Base-by-base conservation (phyloP, 2,888 invertebrate genomes). In the Drosophila ezoana region DNA sequence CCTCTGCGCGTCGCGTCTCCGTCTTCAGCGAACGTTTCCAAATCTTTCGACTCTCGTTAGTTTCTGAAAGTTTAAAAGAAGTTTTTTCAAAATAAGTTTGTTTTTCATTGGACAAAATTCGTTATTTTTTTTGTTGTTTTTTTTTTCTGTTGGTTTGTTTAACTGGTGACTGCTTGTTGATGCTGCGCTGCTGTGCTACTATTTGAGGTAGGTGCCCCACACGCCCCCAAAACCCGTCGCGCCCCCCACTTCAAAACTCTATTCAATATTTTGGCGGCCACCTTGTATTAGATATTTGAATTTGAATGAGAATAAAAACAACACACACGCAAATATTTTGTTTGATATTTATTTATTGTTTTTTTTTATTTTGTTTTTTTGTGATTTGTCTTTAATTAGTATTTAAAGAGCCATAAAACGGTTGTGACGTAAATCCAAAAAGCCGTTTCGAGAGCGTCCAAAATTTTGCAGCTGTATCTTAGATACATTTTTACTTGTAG, bases 381-480 rank as follows among this genome's bases (percentile, higher is more conserved):
- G 43, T 40, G 47, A 61, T 74, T 69, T 78, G 57, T 41, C 48
- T 67, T 79, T 72, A 62, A 81, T 84, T 80, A 83, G 72, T 78
- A 86, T 86, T 84, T 86, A 88, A 84, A 83, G 73, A 81, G 60
- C 68, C 65, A 83, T 88, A 72, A 84, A 84, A 88, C 53, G 76
- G 58, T 76, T 62, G 89, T 84, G 89, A 84, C 84, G 84, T 88
- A 82, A 86, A 84, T 88, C 66, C 58, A 62, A 57, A 66, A 28
- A 28, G 28, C 8, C 28, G 28, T 28, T 28, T 28, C 28, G 70
- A 41, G 61, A 52, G 16, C 51, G 52, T 40, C 37, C 13, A 45
- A 44, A 56, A 45, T 49, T 58, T 40, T 54, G 44, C 11, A 56
- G 28, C 43, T 60, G n/a, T 63, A 18, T 60, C 63, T 60, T 43